Conservation (phyloP, 1,140 invertebrate species). For the Monochamus saltuarius region DNA sequence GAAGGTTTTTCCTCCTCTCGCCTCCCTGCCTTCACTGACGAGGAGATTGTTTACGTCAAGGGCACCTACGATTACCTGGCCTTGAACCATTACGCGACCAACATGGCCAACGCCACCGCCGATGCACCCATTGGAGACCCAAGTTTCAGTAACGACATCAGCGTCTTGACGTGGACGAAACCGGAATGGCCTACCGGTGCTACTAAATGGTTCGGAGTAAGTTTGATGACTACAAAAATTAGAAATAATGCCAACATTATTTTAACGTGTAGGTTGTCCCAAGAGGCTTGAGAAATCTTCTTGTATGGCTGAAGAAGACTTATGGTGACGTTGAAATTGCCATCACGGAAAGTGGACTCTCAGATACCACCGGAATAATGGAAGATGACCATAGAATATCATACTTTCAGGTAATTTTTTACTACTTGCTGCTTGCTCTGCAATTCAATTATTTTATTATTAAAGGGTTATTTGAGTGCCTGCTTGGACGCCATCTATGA, state of each 20-base stretch:
- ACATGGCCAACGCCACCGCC: too few relatives aligned
- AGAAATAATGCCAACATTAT: too few relatives aligned
- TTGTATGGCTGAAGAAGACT: slow-evolving; percentile 32
- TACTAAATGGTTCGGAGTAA: too few relatives aligned
- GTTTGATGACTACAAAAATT: too few relatives aligned
- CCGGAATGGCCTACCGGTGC: too few relatives aligned
- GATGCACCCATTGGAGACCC: background rate
- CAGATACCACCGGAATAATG: slow-evolving; percentile 41
- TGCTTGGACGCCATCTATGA: slow-evolving; percentile 48
- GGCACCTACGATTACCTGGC: slow-evolving; percentile 38
- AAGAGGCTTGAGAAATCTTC: slow-evolving; percentile 34
- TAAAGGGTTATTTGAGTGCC: slow-evolving; percentile 51
- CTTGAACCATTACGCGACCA: slow-evolving; percentile 21
- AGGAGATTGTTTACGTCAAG: slow-evolving; percentile 49
- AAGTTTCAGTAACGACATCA: too few relatives aligned
- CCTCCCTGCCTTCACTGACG: slow-evolving; percentile 53
- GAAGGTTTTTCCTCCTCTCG: slow-evolving; percentile 51
- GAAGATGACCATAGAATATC: slow-evolving; percentile 57
- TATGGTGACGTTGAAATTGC: slow-evolving; percentile 23
- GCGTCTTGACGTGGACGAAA: too few relatives aligned
- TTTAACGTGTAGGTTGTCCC: slow-evolving; percentile 22
- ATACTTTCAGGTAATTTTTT: slow-evolving; percentile 48
- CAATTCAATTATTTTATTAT: too few relatives aligned
- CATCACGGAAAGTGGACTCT: slow-evolving; percentile 30
- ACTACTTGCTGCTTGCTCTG: background rate